Evolutionary conservation across 2,113 vertebrate genomes (phyloP), one percentile per base, ranked within the genome.

Genomic region (Acinonyx jubatus): DNA sequence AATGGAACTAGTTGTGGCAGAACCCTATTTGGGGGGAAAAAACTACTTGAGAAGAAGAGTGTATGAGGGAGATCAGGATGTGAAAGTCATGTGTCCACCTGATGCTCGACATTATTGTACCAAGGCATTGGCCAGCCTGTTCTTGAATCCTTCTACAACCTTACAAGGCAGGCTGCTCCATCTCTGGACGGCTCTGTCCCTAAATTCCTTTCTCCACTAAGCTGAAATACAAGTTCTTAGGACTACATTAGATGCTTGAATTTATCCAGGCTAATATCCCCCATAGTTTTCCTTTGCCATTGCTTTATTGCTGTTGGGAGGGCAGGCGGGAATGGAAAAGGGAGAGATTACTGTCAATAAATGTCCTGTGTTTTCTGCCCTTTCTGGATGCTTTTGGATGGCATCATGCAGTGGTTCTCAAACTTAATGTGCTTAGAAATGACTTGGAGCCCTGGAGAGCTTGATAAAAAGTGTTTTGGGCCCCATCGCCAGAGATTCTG

Each of bases 341-440:
- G 55, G 11, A 36, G 9, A 87, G 12, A 87, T 45, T 41, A 66
- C 21, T 73, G 12, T 57, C 13, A 71, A 5, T 36, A 85, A 88
- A 82, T 27, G 16, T 19, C 3, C 1, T 68, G 14, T 76, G 38
- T 61, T 80, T 78, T 48, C 13, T 89, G 9, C 38, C 27, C 16
- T 48, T 91, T 94, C 31, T 80, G 25, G 94, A 95, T 85, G 65
- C 4, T 63, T 93, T 88, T n/a, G n/a, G 41, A 48, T 96, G 78
- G 38, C 33, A 18, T 50, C 61, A 3, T 33, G 25, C 16, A 93
- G 57, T 55, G 31, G 33, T 82, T 78, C 21, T 93, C 41, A 78
- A 95, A 85, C 5, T 50, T 55, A 69, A 66, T 79, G 66, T 81
- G 38, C n/a, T 81, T 45, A n/a, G 23, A 85, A 84, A 61, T 74